Evolutionary conservation across 2,888 invertebrate genomes (phyloP), one percentile per base, ranked within the genome.

Genomic region (Drosophila borealis): DNA sequence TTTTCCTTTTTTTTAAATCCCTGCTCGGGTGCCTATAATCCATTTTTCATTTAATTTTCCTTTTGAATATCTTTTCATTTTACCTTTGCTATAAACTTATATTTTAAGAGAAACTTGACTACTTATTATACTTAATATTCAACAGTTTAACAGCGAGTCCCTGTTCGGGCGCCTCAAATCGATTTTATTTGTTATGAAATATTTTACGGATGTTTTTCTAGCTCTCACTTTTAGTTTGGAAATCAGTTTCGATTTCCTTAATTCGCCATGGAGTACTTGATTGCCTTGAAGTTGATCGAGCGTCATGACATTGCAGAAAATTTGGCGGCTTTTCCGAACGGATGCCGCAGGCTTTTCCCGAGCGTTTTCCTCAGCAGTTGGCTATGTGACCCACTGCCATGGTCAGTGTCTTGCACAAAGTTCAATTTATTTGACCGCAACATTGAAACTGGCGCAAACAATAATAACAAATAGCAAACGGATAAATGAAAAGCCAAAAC

Each of bases 301-400:
- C 4, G 36, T 6, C 29, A 11, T 9, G 14, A 13, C 36, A 34
- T 0, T 19, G n/a, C 2, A 19, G 21, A 37, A 56, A 33, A 9
- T 44, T 8, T 48, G 42, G 34, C 2, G 19, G n/a, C 17, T 45
- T 37, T 29, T 19, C n/a, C 10, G 13, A 42, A 25, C 36, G 6
- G 14, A 14, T 33, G 36, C 14, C n/a, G n/a, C n/a, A 42, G 39
- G 21, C n/a, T 21, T 45, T 33, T 37, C n/a, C 17, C 34, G 10
- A 41, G 13, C 6, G 14, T 34, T 29, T 29, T 29, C 29, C 29
- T 8, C 29, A 29, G 29, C 29, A 8, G 29, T 29, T 33, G 42
- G 29, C 53, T 61, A 14, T n/a, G 39, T 88, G 87, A 86, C 82
- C 87, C 89, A 83, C 87, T 82, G 87, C 67, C 87, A 67, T 45